These are phyloP conservation scores for Drosophila paracracens DNA, from an alignment of 2,888 invertebrate genomes.

Conservation along the genomic window DNA sequence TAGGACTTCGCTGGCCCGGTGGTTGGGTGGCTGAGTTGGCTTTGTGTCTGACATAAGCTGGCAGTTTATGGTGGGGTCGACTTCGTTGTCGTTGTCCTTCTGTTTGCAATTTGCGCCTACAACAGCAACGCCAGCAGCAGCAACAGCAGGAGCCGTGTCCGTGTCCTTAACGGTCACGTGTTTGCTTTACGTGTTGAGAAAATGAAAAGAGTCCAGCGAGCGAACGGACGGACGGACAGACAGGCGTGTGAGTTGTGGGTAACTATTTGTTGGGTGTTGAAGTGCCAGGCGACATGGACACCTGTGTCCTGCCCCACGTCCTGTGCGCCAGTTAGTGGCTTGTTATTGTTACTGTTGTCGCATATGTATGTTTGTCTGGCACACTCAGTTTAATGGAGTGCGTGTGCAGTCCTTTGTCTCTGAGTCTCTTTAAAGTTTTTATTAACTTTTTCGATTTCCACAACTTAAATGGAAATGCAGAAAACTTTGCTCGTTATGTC, in stretches of 20 bases:
- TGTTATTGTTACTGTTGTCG: constrained; percentile 65
- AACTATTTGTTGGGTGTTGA: constrained; percentile 61
- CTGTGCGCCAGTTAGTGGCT: constrained; percentile 70
- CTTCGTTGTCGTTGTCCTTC: constrained; percentile 67
- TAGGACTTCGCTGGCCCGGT: constrained; percentile 13
- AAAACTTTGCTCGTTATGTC: constrained; percentile 68
- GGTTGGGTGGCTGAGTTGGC: constrained; percentile 58
- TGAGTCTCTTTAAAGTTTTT: constrained; percentile 58
- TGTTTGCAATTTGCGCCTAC: constrained; percentile 82
- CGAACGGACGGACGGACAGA: constrained; percentile 19
- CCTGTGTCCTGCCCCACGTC: constrained; percentile 59
- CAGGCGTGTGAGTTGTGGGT: constrained; percentile 15
- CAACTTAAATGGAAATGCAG: constrained; percentile 73
- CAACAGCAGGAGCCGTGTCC: constrained; percentile 39
- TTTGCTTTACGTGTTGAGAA: constrained; percentile 81
- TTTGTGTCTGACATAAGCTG: constrained; percentile 80
- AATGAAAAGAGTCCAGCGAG: constrained; percentile 72
- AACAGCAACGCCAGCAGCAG: constrained; percentile 49
- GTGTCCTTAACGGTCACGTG: constrained; percentile 79
- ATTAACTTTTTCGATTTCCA: constrained; percentile 76
- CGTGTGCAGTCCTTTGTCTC: constrained; percentile 59
- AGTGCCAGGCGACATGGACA: constrained; percentile 75
- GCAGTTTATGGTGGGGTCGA: constrained; percentile 69
- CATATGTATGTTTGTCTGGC: constrained; percentile 46
- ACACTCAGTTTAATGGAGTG: constrained; percentile 71